phyloP scores from a whole-genome alignment of 2,113 vertebrate species.

The Carlito syrichta region DNA sequence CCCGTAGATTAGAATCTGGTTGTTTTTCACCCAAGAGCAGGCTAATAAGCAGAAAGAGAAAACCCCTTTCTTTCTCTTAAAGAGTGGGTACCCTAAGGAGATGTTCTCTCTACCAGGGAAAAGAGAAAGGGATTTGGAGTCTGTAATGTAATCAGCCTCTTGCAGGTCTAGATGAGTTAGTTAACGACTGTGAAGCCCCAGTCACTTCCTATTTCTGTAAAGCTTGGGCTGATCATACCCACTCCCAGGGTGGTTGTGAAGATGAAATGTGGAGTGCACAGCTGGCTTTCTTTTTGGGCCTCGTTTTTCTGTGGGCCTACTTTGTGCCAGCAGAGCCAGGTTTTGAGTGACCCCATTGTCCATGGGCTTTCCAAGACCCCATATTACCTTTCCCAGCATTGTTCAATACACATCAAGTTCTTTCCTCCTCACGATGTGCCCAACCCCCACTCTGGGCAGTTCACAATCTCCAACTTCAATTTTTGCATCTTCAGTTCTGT shows the following conservation, averaged over 20 bases:
- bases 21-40: background rate
- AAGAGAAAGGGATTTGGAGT: background rate
- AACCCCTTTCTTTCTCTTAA: background rate
- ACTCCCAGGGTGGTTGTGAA: background rate
- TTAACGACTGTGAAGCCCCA: background rate
- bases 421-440: background rate
- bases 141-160: background rate
- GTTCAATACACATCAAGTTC: background rate
- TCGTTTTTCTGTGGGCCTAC: background rate
- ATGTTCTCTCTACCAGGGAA: background rate
- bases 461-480: background rate
- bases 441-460: background rate
- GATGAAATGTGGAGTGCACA: background rate
- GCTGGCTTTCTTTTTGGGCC: background rate
- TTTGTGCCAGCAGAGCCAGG: background rate
- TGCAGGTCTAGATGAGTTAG: background rate
- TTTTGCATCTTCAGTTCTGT: background rate
- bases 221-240: background rate
- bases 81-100: background rate
- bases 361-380: background rate
- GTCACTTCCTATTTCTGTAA: background rate
- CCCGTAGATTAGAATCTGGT: background rate
- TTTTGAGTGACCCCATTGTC: background rate
- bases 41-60: background rate
- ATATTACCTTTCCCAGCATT: background rate